phyloP scores from a whole-genome alignment of 2,888 invertebrate genomes.

The Cerastoderma edule region DNA sequence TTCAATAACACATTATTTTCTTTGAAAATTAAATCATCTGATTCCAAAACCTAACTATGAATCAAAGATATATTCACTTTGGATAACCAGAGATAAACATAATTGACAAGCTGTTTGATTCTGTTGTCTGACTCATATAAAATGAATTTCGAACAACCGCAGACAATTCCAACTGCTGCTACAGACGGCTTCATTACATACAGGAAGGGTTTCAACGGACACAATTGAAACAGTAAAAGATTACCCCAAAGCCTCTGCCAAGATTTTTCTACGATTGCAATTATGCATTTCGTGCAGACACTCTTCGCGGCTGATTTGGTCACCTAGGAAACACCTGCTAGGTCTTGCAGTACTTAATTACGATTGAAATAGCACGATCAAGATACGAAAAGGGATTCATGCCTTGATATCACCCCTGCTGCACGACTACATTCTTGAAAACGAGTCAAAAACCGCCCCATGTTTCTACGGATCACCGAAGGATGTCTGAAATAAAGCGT shows the following conservation, averaged over 20 bases:
- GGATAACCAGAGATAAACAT: too few species aligned
- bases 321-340: conserved; percentile 13
- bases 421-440: conserved; percentile 18
- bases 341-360: not conserved
- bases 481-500: conserved; percentile 15
- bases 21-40: too few species aligned
- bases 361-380: conserved; percentile 11
- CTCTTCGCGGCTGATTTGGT: not conserved
- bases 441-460: conserved; percentile 12
- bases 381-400: conserved; percentile 15
- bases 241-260: not conserved
- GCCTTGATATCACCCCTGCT: conserved; percentile 9
- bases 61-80: too few species aligned
- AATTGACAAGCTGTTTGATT: too few species aligned
- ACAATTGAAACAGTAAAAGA: not conserved
- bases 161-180: too few species aligned
- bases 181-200: too few species aligned
- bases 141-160: too few species aligned
- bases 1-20: too few species aligned
- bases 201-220: too few species aligned
- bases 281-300: conserved; percentile 21
- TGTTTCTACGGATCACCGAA: conserved; percentile 17
- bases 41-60: too few species aligned
- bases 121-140: too few species aligned
- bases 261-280: not conserved